These are phyloP conservation scores for Amphimallon solstitiale DNA, from an alignment of 2,888 invertebrate genomes.

Conservation along the genomic window DNA sequence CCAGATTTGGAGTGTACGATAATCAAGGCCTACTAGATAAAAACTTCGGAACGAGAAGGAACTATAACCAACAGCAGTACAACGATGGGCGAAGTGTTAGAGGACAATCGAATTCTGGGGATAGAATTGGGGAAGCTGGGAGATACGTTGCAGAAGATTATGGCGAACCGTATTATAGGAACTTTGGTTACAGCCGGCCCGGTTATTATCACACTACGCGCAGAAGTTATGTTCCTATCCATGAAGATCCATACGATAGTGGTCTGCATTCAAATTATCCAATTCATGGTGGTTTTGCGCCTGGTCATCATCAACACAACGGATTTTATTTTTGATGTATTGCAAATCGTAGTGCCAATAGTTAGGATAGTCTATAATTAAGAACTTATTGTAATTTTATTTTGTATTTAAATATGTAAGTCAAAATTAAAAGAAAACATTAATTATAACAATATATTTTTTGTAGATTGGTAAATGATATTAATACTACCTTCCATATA, in stretches of 20 bases:
- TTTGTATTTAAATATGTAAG: too few species aligned
- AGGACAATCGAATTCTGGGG: constrained; percentile 44
- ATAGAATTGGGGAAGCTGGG: constrained; percentile 48
- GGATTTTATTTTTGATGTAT: background rate
- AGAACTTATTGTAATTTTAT: too few species aligned
- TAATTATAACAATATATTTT: too few species aligned
- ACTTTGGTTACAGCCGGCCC: constrained; percentile 14
- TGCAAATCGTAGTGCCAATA: too few species aligned
- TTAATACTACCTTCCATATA: too few species aligned
- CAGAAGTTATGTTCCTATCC: constrained; percentile 23
- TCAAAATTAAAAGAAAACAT: too few species aligned
- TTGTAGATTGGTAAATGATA: too few species aligned
- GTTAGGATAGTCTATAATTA: too few species aligned
- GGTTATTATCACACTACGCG: background rate
- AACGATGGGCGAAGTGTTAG: constrained; percentile 52
- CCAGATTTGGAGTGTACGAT: constrained; percentile 52
- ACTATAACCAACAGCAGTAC: constrained; percentile 55
- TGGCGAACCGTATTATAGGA: constrained; percentile 1
- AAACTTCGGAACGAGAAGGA: constrained; percentile 51
- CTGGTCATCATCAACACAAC: constrained; percentile 11
- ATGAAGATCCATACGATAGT: constrained; percentile 38
- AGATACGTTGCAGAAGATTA: constrained; percentile 41
- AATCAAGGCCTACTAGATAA: constrained; percentile 54
- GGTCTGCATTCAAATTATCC: constrained; percentile 35
- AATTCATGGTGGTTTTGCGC: background rate